Conservation (phyloP, 2,888 invertebrate genomes). For the Acronicta psi region DNA sequence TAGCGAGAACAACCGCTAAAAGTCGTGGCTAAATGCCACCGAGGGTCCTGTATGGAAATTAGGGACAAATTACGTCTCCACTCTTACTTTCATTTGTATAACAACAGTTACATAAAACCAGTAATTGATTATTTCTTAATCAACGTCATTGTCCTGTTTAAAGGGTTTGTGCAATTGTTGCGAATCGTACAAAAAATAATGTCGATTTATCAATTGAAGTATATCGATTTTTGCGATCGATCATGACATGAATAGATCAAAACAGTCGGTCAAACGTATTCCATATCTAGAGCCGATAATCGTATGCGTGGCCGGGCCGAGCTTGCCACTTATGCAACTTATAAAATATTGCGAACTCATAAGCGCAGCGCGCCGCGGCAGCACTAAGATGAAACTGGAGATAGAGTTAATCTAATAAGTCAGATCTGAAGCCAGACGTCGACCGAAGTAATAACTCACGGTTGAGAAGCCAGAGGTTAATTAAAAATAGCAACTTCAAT, state of each 20-base stretch:
- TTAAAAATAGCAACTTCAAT: constrained; percentile 88
- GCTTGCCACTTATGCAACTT: constrained; percentile 78
- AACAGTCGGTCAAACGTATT: constrained; percentile 73
- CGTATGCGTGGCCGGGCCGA: constrained; percentile 71
- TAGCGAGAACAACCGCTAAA: constrained; percentile 85
- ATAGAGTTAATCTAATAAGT: constrained; percentile 88
- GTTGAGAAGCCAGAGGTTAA: constrained; percentile 87
- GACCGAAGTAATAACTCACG: constrained; percentile 84
- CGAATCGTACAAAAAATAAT: constrained; percentile 58
- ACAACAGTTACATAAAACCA: constrained; percentile 78
- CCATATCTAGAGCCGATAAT: constrained; percentile 78
- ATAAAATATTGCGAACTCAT: constrained; percentile 86
- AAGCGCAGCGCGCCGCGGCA: constrained; percentile 72
- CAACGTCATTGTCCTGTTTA: constrained; percentile 71
- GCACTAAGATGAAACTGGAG: constrained; percentile 80
- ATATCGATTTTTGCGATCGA: constrained; percentile 64
- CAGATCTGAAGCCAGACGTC: constrained; percentile 85
- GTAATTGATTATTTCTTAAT: constrained; percentile 80
- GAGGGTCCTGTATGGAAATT: constrained; percentile 83
- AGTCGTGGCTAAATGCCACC: constrained; percentile 80
- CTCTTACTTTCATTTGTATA: constrained; percentile 84
- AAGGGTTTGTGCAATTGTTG: constrained; percentile 68
- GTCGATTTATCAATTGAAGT: constrained; percentile 42
- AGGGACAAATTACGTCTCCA: constrained; percentile 86
- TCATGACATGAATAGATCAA: constrained; percentile 73